phyloP scores from a whole-genome alignment of 2,888 invertebrate species.

The Octodonta nipae region DNA sequence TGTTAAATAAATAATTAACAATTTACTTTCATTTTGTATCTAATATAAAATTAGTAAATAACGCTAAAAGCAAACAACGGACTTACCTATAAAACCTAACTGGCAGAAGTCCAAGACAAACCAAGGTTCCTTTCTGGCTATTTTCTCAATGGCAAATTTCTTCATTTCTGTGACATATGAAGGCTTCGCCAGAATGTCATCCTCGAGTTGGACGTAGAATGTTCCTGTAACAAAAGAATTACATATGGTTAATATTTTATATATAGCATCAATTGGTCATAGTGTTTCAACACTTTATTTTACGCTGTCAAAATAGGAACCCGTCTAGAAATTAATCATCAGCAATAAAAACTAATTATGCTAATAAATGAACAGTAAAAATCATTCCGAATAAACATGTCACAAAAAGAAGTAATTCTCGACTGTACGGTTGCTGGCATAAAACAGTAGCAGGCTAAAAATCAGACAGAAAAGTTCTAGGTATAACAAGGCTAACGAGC shows the following conservation, averaged over 20 bases:
- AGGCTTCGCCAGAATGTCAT: slow-evolving; percentile 80
- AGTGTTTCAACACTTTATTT: no score
- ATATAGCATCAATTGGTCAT: not conserved
- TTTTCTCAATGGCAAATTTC: slow-evolving; percentile 65
- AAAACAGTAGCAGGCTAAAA: no score
- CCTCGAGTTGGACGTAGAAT: slow-evolving; percentile 86
- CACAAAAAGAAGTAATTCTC: no score
- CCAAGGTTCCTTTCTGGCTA: slow-evolving; percentile 66
- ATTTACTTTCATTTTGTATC: no score
- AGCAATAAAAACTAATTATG: not conserved
- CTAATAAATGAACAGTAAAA: not conserved
- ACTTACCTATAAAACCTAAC: slow-evolving; percentile 77
- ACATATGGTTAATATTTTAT: not conserved
- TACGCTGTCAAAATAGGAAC: no score
- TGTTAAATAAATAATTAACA: no score
- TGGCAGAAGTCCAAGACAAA: slow-evolving; percentile 86
- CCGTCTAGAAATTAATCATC: no score
- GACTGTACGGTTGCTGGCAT: no score
- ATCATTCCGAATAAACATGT: not conserved
- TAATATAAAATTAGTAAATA: no score
- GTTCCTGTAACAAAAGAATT: slow-evolving; percentile 40
- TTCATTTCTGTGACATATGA: slow-evolving; percentile 77
- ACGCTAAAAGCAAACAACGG: no score
- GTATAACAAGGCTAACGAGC: no score
- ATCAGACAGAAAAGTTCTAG: no score